Conservation (phyloP, 2,113 vertebrate species). For the Callaeas wilsoni region DNA sequence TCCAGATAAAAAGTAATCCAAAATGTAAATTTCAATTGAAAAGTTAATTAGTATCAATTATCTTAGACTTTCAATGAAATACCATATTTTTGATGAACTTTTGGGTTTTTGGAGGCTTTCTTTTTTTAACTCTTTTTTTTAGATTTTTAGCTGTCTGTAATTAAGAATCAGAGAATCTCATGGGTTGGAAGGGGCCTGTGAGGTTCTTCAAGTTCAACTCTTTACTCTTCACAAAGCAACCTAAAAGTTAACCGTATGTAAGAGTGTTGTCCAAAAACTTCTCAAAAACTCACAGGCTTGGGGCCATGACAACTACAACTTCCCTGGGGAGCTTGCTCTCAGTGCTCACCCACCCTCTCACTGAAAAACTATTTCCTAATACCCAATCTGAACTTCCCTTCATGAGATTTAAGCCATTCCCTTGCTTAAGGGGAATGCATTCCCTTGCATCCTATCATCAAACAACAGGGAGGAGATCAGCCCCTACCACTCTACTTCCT, state of each 20-base stretch:
- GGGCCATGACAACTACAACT: not conserved
- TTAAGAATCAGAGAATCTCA: not conserved
- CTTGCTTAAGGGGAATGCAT: too few relatives aligned
- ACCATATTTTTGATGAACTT: not conserved
- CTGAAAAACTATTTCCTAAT: not conserved
- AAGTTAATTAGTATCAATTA: not conserved
- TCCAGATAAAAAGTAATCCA: not conserved
- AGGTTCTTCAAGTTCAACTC: not conserved
- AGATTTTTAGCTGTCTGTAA: not conserved
- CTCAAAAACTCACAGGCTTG: not conserved
- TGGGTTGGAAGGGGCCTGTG: fast-evolving
- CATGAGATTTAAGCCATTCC: not conserved
- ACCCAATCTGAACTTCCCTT: not conserved
- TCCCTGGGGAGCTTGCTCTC: not conserved
- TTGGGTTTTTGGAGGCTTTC: not conserved
- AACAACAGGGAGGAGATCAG: not conserved
- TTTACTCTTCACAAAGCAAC: not conserved
- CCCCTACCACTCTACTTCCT: not conserved
- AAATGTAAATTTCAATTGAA: not conserved
- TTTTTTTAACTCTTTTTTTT: not conserved
- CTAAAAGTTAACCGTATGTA: not conserved
- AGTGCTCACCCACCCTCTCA: not conserved
- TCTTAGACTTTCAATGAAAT: not conserved
- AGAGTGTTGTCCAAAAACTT: not conserved
- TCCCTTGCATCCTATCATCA: fast-evolving